A percentile compares a stretch with the other conserved stretches of the same genome.
These are phyloP conservation scores for Rhinoderma darwinii DNA, from an alignment of 2,113 vertebrate genomes.

Conservation along the genomic window DNA sequence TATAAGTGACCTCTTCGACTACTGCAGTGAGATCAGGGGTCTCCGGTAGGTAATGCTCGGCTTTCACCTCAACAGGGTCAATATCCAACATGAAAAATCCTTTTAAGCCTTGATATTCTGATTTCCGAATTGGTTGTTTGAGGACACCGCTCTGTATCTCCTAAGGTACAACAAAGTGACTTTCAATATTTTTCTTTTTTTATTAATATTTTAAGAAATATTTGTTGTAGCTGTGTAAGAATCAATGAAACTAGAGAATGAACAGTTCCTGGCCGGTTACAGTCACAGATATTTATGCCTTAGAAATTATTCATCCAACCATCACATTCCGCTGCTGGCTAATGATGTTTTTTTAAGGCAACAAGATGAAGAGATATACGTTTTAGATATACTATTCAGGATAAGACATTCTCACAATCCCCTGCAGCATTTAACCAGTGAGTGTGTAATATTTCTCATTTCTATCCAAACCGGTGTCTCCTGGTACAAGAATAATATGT, in stretches of 20 bases:
- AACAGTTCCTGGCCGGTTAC: background rate
- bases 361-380: constrained; percentile 40
- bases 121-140: constrained; percentile 64
- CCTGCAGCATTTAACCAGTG: constrained; percentile 48
- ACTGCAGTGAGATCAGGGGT: constrained; percentile 37
- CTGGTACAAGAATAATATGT: constrained; percentile 24
- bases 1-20: background rate
- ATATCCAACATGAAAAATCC: constrained; percentile 68
- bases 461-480: constrained; percentile 44
- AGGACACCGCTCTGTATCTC: constrained; percentile 66
- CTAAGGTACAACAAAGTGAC: constrained; percentile 64
- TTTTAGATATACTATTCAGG: constrained; percentile 45
- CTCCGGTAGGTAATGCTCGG: constrained; percentile 25
- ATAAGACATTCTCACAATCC: constrained; percentile 44
- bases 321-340: constrained; percentile 36
- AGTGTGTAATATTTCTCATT: constrained; percentile 20
- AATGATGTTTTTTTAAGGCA: constrained; percentile 34
- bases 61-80: constrained; percentile 53
- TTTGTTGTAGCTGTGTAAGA: background rate
- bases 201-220: constrained; percentile 21
- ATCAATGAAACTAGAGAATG: background rate
- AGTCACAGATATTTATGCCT: background rate
- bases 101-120: constrained; percentile 68
- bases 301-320: constrained; percentile 33
- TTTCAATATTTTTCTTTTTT: constrained; percentile 22